These are phyloP conservation scores for Dermochelys coriacea DNA, from an alignment of 2,797 vertebrate species.

Conservation along the genomic window DNA sequence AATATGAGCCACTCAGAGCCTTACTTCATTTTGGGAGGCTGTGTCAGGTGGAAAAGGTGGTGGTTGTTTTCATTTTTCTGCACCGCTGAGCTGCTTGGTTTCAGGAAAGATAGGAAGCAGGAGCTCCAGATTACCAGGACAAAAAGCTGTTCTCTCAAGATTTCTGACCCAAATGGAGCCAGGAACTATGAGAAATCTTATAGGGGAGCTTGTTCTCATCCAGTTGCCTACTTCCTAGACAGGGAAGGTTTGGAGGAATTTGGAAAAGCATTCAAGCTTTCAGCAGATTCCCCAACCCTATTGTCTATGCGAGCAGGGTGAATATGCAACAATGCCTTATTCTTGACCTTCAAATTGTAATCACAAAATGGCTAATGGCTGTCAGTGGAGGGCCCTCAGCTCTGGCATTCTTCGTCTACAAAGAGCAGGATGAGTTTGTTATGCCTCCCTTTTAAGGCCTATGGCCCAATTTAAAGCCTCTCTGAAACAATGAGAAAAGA, in stretches of 20 bases:
- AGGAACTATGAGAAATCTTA: constrained; percentile 19
- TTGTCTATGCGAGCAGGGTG: not conserved
- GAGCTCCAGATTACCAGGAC: not conserved
- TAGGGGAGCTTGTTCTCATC: not conserved
- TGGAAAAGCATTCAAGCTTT: not conserved
- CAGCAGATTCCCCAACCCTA: not conserved
- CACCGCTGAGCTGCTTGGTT: not conserved
- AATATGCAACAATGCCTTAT: rapidly evolving
- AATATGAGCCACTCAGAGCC: constrained; percentile 48
- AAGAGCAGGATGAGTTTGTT: not conserved
- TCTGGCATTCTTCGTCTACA: not conserved
- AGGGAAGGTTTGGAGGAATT: not conserved
- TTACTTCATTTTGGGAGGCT: constrained; percentile 58
- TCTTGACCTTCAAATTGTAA: not conserved
- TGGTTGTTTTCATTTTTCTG: not conserved
- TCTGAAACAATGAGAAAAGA: not conserved
- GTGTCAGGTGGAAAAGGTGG: constrained; percentile 14
- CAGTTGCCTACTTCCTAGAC: constrained; percentile 37
- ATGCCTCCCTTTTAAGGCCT: not conserved
- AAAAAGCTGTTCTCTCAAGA: constrained; percentile 29
- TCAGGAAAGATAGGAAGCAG: rapidly evolving
- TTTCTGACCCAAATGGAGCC: constrained; percentile 60
- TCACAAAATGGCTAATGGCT: not conserved
- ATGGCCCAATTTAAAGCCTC: not conserved
- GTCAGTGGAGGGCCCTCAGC: not conserved